These are phyloP conservation scores for Prunella strophiata DNA, from an alignment of 2,797 vertebrate genomes.

Conservation along the genomic window DNA sequence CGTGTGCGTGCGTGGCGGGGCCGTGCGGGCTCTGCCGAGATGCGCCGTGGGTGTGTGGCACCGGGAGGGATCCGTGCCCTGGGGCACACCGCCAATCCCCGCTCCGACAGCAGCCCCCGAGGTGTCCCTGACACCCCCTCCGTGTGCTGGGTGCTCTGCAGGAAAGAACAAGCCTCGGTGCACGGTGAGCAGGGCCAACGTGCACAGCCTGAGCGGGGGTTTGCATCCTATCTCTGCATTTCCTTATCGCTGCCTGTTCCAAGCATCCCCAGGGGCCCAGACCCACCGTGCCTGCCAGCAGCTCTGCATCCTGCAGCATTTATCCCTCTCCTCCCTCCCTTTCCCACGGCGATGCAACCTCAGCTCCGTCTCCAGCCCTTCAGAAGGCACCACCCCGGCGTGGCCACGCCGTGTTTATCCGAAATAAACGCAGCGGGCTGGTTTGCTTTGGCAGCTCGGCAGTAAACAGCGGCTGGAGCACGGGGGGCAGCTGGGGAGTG, in stretches of 20 bases:
- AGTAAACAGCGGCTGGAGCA: constrained; percentile 68
- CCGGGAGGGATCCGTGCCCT: background rate
- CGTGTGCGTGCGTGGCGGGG: background rate
- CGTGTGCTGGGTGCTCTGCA: background rate
- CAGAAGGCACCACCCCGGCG: constrained; percentile 30
- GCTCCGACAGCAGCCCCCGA: background rate
- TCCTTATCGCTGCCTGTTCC: background rate
- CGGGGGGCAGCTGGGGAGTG: constrained; percentile 72
- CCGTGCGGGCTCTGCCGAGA: background rate
- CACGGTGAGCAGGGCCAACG: background rate
- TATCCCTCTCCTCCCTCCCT: background rate
- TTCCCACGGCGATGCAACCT: background rate
- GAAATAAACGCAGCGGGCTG: constrained; percentile 28
- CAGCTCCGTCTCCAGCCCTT: background rate
- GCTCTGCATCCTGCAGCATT: background rate
- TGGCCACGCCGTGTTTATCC: constrained; percentile 59
- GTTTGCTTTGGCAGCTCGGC: constrained; percentile 74
- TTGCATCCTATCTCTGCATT: constrained; percentile 11
- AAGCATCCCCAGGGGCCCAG: constrained; percentile 5
- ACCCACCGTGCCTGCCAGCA: background rate
- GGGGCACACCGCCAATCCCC: background rate
- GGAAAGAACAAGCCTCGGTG: background rate
- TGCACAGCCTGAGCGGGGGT: background rate
- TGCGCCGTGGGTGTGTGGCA: background rate
- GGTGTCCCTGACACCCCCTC: background rate